phyloP scores from a whole-genome alignment of 2,888 invertebrate species.

The Smittia aterrima region DNA sequence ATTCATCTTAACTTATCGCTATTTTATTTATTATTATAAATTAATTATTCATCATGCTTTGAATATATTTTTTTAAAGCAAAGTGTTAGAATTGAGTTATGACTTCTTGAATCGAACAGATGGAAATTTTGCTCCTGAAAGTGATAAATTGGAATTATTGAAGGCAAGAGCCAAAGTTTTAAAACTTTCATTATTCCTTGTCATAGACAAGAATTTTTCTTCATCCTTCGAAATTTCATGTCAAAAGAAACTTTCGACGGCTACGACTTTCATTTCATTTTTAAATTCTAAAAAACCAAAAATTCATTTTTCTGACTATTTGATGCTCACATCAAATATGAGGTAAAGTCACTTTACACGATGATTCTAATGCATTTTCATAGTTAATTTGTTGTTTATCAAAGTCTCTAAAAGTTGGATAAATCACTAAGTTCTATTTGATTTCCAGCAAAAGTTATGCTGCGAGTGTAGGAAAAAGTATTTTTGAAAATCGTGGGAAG shows the following conservation, averaged over 20 bases:
- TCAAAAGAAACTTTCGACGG: too few species aligned
- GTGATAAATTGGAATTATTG: too few species aligned
- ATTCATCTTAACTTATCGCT: background rate
- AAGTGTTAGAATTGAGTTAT: background rate
- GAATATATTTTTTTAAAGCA: background rate
- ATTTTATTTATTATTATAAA: background rate
- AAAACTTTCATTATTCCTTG: too few species aligned
- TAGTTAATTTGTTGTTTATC: background rate
- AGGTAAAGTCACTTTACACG: too few species aligned
- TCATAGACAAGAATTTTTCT: too few species aligned
- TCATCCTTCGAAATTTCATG: too few species aligned
- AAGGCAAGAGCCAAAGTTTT: too few species aligned
- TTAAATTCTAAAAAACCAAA: too few species aligned
- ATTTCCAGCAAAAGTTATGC: background rate
- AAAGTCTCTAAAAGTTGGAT: background rate
- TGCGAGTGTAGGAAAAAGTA: background rate
- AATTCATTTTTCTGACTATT: too few species aligned
- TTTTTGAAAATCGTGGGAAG: background rate
- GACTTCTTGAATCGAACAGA: constrained; percentile 1
- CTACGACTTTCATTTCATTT: too few species aligned
- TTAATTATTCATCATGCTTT: background rate
- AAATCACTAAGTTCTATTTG: background rate
- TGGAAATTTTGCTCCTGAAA: too few species aligned
- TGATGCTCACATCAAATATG: too few species aligned
- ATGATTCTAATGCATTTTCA: background rate